phyloP scores from a whole-genome alignment of 2,888 invertebrate genomes.

The Netelia virgata region DNA sequence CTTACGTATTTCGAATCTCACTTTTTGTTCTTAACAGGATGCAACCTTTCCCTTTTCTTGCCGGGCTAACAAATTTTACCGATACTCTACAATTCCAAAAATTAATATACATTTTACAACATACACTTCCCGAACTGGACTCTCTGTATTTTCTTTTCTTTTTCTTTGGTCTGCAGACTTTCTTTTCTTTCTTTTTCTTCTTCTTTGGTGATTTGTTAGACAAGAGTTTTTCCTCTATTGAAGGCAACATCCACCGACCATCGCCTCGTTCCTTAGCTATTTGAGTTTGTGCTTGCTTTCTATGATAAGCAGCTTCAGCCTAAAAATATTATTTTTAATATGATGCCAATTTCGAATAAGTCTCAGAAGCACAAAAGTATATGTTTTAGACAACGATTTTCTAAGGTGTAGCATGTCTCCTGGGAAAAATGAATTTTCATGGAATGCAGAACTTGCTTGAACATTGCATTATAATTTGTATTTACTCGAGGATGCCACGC shows the following conservation, averaged over 20 bases:
- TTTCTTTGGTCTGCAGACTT: constrained; percentile 69
- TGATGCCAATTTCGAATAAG: too few relatives aligned
- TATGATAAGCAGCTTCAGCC: constrained; percentile 74
- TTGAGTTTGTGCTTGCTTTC: constrained; percentile 69
- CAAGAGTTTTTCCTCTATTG: constrained; percentile 78
- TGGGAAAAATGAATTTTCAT: too few relatives aligned
- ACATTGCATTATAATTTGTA: too few relatives aligned
- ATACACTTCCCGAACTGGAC: constrained; percentile 66
- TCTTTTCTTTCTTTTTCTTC: constrained; percentile 72
- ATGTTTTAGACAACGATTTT: neutral
- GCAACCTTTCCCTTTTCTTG: too few relatives aligned
- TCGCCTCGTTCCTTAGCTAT: constrained; percentile 76
- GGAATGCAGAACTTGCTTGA: too few relatives aligned
- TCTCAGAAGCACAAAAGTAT: neutral
- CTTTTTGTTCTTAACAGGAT: neutral
- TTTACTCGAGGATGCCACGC: too few relatives aligned
- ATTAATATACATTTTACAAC: constrained; percentile 54
- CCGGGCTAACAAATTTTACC: neutral
- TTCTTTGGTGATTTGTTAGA: constrained; percentile 63
- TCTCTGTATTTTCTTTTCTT: constrained; percentile 69
- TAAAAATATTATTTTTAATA: constrained; percentile 48
- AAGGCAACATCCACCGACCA: constrained; percentile 84
- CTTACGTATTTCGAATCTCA: neutral
- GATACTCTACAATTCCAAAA: neutral
- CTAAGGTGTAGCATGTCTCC: too few relatives aligned